Base-by-base conservation (phyloP, 2,113 vertebrate genomes). In the Lathamus discolor region DNA sequence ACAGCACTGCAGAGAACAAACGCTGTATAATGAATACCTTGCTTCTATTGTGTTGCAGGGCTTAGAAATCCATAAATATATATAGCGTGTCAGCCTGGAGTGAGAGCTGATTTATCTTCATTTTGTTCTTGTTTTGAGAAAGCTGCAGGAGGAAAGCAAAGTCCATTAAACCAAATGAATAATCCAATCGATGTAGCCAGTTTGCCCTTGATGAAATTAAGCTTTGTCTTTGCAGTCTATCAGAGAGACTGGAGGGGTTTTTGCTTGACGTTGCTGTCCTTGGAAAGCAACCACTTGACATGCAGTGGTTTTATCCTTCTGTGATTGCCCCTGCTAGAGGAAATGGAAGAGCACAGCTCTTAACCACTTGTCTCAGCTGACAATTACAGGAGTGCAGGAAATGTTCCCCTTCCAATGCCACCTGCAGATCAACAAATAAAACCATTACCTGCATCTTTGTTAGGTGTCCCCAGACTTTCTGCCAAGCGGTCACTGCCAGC, bases 131-230 rank as follows among this genome's bases (percentile, higher is more conserved):
- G 86, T 74, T 95, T 96, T 73, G 86, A 85, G 89, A 76, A 79
- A 88, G 94, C 94, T 93, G 83, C 95, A 94, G 94, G 94, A 96
- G 95, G 91, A 96, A 79, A 85, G 80, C 52, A 69, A 91, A 95
- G 89, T 94, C 93, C 94, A 94, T 97, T 95, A 97, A 62, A 81
- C 62, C 83, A 82, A 95, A 93, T 95, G 93, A 96, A 97, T 92
- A 96, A 97, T 96, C 93, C 91, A 94, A 95, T 96, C 86, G 81
- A 97, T 96, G 77, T 73, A 95, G 88, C 91, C 77, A 17, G 94
- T 57, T 90, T 96, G 95, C 74, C 93, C 94, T 97, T 97, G 96
- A 92, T 97, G 94, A 94, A 96, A 96, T 92, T 55, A 94, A 46
- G 86, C 81, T 96, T 95, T 94, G 89, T 74, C 91, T 93, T 95